Conservation (phyloP, 2,888 invertebrate species). For the Dicycla oo region DNA sequence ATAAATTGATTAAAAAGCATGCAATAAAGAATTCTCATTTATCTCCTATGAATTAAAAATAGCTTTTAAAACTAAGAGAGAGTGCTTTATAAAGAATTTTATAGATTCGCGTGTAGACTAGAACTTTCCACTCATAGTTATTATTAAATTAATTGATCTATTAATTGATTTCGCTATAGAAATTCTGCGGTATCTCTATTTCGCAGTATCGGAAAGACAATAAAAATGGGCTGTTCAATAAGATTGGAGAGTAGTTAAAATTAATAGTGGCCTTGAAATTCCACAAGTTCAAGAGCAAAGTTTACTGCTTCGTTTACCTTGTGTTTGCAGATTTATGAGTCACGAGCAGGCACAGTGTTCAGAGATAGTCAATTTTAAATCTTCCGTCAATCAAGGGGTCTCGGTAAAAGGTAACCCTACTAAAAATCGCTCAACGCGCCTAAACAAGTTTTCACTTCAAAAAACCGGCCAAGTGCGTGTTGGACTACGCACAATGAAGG, state of each 20-base stretch:
- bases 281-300: constrained; percentile 54
- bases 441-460: too few relatives aligned
- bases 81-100: constrained; percentile 21
- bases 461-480: too few relatives aligned
- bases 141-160: constrained; percentile 41
- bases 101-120: constrained; percentile 48
- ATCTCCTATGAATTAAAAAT: constrained; percentile 41
- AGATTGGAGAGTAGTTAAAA: constrained; percentile 33
- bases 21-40: constrained; percentile 6
- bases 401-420: neutral
- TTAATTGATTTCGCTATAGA: constrained; percentile 60
- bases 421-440: too few relatives aligned
- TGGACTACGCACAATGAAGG: too few relatives aligned
- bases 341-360: neutral
- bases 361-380: neutral
- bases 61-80: constrained; percentile 39
- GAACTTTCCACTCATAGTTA: constrained; percentile 55
- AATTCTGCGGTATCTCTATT: constrained; percentile 54
- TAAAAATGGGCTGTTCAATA: constrained; percentile 30
- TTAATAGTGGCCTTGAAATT: constrained; percentile 43
- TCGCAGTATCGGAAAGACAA: constrained; percentile 34
- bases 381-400: neutral
- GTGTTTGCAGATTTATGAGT: constrained; percentile 20
- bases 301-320: constrained; percentile 16
- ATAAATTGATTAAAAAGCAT: constrained; percentile 7